These are phyloP conservation scores for Struthio camelus DNA, from an alignment of 2,113 vertebrate genomes.

Conservation along the genomic window DNA sequence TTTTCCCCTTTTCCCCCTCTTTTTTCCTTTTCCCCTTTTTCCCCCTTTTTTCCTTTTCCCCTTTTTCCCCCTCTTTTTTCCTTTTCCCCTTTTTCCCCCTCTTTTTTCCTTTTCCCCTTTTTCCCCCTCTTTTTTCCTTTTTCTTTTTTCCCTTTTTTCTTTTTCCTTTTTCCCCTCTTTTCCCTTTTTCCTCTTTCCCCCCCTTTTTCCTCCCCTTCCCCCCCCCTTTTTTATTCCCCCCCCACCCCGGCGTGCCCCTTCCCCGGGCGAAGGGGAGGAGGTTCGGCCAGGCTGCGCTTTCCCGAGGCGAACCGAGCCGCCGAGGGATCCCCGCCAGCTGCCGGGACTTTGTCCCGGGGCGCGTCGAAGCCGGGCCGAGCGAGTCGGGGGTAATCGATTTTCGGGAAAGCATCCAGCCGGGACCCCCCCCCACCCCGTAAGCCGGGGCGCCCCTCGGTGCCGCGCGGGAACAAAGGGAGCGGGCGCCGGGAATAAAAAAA, in stretches of 20 bases:
- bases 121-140: background rate
- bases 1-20: too few relatives aligned
- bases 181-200: background rate
- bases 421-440: too few relatives aligned
- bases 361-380: too few relatives aligned
- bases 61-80: background rate
- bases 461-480: too few relatives aligned
- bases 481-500: too few relatives aligned
- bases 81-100: background rate
- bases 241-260: too few relatives aligned
- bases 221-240: background rate
- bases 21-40: background rate
- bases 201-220: background rate
- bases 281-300: background rate
- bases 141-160: background rate
- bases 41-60: background rate
- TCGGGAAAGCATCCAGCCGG: too few relatives aligned
- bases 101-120: too few relatives aligned
- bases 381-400: too few relatives aligned
- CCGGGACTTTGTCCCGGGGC: too few relatives aligned
- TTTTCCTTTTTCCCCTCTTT: too few relatives aligned
- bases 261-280: background rate
- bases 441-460: background rate
- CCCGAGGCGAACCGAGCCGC: fast-evolving
- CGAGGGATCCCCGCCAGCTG: too few relatives aligned